These are phyloP conservation scores for Scaptomyza parva DNA, from an alignment of 2,888 invertebrate species.

Conservation along the genomic window DNA sequence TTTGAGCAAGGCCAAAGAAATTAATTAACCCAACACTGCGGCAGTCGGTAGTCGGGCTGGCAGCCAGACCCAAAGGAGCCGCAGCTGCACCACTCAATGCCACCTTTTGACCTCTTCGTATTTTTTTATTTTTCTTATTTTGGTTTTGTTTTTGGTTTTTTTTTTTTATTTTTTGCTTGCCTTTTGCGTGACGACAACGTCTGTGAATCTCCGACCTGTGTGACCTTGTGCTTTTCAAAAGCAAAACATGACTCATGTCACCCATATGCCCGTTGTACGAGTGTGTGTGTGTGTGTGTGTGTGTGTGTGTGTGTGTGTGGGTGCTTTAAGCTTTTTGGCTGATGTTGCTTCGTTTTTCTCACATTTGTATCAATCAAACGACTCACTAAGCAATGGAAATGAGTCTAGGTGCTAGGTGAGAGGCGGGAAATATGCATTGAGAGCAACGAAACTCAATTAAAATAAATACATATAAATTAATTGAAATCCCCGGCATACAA, in stretches of 20 bases:
- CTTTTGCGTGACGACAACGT: slow-evolving; percentile 22
- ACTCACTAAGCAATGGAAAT: slow-evolving; percentile 49
- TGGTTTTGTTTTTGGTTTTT: slow-evolving; percentile 45
- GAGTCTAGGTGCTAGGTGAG: background rate
- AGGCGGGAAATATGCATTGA: background rate
- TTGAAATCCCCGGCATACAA: slow-evolving; percentile 58
- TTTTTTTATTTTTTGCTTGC: background rate
- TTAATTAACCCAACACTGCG: slow-evolving; percentile 66
- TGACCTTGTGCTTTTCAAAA: slow-evolving; percentile 61
- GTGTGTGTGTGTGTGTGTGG: slow-evolving; percentile 1
- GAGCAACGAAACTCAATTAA: slow-evolving; percentile 68
- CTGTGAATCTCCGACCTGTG: slow-evolving; percentile 20
- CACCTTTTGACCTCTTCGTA: slow-evolving; percentile 65
- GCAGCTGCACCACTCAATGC: slow-evolving; percentile 41
- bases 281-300: background rate
- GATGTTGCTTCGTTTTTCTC: slow-evolving; percentile 1
- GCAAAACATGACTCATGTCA: slow-evolving; percentile 62
- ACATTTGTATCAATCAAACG: slow-evolving; percentile 66
- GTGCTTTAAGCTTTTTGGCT: slow-evolving; percentile 18
- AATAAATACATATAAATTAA: slow-evolving; percentile 67
- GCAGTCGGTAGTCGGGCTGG: slow-evolving; percentile 22
- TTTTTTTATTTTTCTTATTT: slow-evolving; percentile 6
- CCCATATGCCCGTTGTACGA: slow-evolving; percentile 8
- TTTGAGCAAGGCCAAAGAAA: slow-evolving; percentile 59
- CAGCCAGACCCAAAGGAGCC: slow-evolving; percentile 43